Percentiles rank a stretch among this genome's conserved stretches.
Conservation (phyloP, 1,140 invertebrate species). For the Drosophila rhopaloa region DNA sequence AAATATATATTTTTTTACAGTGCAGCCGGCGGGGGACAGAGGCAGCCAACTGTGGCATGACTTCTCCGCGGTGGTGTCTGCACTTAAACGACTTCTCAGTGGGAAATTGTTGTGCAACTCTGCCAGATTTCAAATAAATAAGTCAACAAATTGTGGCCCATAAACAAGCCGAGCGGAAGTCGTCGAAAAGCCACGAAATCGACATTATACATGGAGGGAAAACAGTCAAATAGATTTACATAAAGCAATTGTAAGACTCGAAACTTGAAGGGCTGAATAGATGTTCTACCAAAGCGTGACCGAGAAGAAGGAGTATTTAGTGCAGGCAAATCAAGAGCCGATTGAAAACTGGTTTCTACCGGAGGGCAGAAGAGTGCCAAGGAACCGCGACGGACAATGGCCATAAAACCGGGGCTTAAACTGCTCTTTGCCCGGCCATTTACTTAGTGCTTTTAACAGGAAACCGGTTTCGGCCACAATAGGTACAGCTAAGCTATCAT, state of each 20-base stretch:
- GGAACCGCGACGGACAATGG: constrained; percentile 46
- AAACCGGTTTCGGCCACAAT: constrained; percentile 55
- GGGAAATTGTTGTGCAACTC: constrained; percentile 54
- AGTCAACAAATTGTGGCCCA: constrained; percentile 53
- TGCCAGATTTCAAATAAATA: constrained; percentile 66
- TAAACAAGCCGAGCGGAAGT: constrained; percentile 50
- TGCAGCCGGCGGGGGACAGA: constrained; percentile 6
- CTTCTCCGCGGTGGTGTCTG: constrained; percentile 48
- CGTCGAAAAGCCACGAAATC: constrained; percentile 31
- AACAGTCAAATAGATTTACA: constrained; percentile 57
- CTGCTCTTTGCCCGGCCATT: constrained; percentile 36
- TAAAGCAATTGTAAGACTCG: constrained; percentile 40
- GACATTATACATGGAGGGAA: constrained; percentile 26
- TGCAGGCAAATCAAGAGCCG: constrained; percentile 26
- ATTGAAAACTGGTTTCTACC: constrained; percentile 56
- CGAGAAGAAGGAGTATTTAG: constrained; percentile 37
- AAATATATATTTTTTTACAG: not conserved
- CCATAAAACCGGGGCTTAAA: constrained; percentile 47
- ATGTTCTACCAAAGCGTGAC: constrained; percentile 76
- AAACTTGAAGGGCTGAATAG: constrained; percentile 18
- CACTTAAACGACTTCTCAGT: constrained; percentile 72
- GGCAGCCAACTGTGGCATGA: constrained; percentile 53
- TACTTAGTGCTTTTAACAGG: constrained; percentile 43
- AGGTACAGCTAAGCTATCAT: constrained; percentile 48
- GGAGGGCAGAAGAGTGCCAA: constrained; percentile 60